Conservation (phyloP, 2,888 invertebrate species). For the Ophion obscuratus region DNA sequence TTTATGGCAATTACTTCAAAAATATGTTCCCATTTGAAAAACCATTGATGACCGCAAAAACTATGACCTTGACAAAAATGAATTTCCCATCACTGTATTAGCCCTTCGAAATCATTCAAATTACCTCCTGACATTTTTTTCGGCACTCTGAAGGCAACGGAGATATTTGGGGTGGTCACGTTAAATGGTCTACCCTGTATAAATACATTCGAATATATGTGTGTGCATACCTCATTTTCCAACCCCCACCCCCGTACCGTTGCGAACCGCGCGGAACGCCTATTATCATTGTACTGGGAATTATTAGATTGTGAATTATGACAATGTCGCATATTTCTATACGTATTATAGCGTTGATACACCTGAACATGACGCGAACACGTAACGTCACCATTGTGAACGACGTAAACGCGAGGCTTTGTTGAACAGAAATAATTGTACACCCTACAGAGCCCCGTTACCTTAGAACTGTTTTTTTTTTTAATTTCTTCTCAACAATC, state of each 20-base stretch:
- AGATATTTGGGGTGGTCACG: no score
- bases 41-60: no score
- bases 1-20: no score
- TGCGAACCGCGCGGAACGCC: neutral
- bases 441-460: neutral
- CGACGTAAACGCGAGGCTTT: neutral
- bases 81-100: no score
- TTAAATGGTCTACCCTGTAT: no score
- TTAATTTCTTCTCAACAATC: neutral
- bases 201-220: no score
- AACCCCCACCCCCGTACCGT: neutral
- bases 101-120: no score
- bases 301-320: conserved; percentile 50
- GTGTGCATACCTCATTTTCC: neutral
- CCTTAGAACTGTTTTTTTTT: neutral
- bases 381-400: neutral
- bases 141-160: no score
- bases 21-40: no score
- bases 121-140: no score
- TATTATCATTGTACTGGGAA: conserved; percentile 52
- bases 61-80: no score
- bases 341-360: neutral
- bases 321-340: neutral
- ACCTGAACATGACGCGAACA: neutral
- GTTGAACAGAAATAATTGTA: neutral